Evolutionary conservation across 2,113 vertebrate species (phyloP).

Genomic region (Bostrychus sinensis): DNA sequence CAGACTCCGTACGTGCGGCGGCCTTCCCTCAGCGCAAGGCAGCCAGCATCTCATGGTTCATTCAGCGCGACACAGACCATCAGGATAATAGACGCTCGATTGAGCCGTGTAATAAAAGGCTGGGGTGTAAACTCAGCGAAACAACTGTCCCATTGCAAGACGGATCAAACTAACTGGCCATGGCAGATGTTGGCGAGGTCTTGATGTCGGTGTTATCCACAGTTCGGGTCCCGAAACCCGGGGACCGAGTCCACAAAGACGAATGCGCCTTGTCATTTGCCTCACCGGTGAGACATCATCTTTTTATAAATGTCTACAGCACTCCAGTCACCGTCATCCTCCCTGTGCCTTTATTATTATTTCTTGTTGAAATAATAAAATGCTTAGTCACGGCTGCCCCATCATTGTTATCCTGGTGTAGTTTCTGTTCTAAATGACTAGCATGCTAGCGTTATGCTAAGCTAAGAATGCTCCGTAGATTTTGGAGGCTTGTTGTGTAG

Average conservation of each 20-base stretch:
- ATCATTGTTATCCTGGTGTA: not conserved
- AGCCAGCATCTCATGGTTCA: constrained; percentile 60
- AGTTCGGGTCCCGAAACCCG: constrained; percentile 93
- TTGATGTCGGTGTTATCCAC: constrained; percentile 93
- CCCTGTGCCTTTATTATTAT: too few relatives aligned
- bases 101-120: constrained; percentile 51
- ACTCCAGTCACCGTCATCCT: not conserved
- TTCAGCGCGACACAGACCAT: constrained; percentile 55
- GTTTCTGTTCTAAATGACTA: constrained; percentile 33
- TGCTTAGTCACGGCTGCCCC: not conserved
- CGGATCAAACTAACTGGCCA: constrained; percentile 59
- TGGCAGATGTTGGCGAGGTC: constrained; percentile 94
- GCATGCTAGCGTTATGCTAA: constrained; percentile 64
- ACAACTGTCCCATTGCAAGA: constrained; percentile 48
- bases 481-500: constrained; percentile 45
- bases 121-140: constrained; percentile 55
- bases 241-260: constrained; percentile 98
- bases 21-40: constrained; percentile 56
- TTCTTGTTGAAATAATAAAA: not conserved
- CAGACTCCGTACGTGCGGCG: constrained; percentile 18
- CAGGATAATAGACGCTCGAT: constrained; percentile 46
- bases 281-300: constrained; percentile 86
- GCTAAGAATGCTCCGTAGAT: constrained; percentile 56
- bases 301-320: constrained; percentile 3
- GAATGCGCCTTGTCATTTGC: constrained; percentile 98